Evolutionary conservation across 37 sponge, comb jelly and placozoan genomes (phyloP).

Genomic region (Diacarnus erythraeanus): DNA sequence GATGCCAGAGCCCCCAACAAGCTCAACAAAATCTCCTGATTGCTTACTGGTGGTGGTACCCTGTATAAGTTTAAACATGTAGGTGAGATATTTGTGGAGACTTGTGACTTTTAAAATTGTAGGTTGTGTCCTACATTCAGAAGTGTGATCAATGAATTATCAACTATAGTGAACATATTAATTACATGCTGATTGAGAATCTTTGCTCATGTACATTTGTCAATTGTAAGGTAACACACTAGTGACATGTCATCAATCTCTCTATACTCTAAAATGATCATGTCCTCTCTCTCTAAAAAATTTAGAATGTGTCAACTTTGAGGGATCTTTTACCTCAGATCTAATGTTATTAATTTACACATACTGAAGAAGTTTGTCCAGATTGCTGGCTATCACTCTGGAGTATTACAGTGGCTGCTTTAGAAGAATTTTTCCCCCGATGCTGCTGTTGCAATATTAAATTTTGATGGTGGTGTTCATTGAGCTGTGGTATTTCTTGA

Average conservation of each 20-base stretch:
- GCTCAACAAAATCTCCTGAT: conserved; percentile 21
- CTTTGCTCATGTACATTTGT: not conserved
- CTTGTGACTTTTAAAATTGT: no score
- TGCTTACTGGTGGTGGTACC: not conserved
- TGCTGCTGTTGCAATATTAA: not conserved
- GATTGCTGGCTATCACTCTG: not conserved
- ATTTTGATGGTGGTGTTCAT: not conserved
- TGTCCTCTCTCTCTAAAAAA: no score
- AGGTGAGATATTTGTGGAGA: no score
- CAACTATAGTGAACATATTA: not conserved
- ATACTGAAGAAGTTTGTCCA: not conserved
- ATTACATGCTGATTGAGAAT: conserved; percentile 7
- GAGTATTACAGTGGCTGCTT: not conserved
- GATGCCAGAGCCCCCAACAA: conserved; percentile 39
- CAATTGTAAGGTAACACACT: not conserved
- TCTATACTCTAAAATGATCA: not conserved
- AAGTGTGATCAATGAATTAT: not conserved
- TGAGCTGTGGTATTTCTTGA: not conserved
- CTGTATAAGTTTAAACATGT: no score
- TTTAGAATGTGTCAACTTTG: no score
- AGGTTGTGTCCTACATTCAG: no score
- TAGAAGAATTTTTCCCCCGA: not conserved
- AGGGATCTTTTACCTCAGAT: not conserved
- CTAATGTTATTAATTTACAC: not conserved
- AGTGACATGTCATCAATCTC: not conserved